A percentile compares a stretch with the other conserved stretches of the same genome.
Conservation (phyloP, 2,113 vertebrate species). For the Anolis carolinensis region DNA sequence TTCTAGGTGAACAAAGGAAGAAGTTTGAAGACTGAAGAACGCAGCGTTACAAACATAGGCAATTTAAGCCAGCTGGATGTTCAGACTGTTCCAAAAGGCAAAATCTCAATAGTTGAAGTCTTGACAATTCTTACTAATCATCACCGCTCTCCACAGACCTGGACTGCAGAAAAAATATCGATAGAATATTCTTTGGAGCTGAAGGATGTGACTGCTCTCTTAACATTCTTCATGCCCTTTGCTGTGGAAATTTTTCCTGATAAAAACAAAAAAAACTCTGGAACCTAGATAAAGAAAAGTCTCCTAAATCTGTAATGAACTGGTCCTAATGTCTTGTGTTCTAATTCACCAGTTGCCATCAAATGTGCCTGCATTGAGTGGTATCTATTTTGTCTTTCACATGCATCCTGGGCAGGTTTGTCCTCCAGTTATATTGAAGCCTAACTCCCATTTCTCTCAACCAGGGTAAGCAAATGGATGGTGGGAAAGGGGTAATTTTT, state of each 20-base stretch:
- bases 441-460: background rate
- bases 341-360: background rate
- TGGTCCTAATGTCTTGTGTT: conserved; percentile 19
- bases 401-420: background rate
- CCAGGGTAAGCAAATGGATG: background rate
- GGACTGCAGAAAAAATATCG: conserved; percentile 88
- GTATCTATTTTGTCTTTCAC: background rate
- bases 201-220: conserved; percentile 82
- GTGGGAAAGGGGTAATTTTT: no score
- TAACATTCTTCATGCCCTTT: conserved; percentile 89
- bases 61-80: conserved; percentile 66
- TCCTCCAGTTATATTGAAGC: background rate
- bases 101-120: conserved; percentile 85
- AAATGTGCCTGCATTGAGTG: background rate
- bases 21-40: conserved; percentile 67
- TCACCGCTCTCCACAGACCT: conserved; percentile 81
- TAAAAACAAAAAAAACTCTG: conserved; percentile 75
- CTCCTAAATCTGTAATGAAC: conserved; percentile 25
- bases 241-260: conserved; percentile 78
- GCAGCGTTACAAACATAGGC: conserved; percentile 74
- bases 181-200: conserved; percentile 86
- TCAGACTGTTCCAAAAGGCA: conserved; percentile 85
- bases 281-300: conserved; percentile 73
- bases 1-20: conserved; percentile 56
- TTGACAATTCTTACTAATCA: conserved; percentile 86